phyloP scores from a whole-genome alignment of 92 coral and sea anemone species.

The Scolanthus callimorphus region DNA sequence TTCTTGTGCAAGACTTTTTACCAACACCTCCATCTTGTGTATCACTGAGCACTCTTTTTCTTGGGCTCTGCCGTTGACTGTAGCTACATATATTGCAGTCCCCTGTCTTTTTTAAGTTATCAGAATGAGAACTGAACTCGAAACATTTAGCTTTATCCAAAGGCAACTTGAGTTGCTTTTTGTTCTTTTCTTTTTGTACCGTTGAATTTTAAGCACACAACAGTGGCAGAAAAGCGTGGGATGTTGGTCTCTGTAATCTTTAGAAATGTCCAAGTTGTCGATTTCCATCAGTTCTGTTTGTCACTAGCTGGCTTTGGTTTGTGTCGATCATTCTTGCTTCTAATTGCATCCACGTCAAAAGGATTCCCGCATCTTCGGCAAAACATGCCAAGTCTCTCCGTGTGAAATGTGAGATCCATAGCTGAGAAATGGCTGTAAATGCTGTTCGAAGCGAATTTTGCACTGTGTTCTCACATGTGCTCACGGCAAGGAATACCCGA shows the following conservation, averaged over 20 bases:
- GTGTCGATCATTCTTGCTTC: conserved; percentile 14
- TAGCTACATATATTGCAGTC: background rate
- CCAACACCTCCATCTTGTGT: conserved; percentile 1
- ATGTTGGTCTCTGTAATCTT: conserved; percentile 1
- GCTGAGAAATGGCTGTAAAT: background rate
- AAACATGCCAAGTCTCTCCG: too few relatives aligned
- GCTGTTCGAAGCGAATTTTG: background rate
- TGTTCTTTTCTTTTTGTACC: conserved; percentile 14
- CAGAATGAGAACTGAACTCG: conserved; percentile 8
- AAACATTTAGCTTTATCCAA: conserved; percentile 12
- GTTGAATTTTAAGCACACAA: conserved; percentile 18
- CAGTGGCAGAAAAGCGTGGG: conserved; percentile 13
- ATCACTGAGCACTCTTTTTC: conserved; percentile 17
- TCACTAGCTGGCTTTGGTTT: conserved; percentile 17
- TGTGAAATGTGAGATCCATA: conserved; percentile 19
- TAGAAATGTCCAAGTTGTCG: conserved; percentile 10
- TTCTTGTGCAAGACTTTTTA: conserved; percentile 1
- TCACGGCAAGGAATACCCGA: conserved; percentile 5
- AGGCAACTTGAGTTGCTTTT: conserved; percentile 9
- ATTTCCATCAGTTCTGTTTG: conserved; percentile 8
- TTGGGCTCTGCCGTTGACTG: conserved; percentile 4
- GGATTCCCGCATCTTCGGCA: conserved; percentile 8
- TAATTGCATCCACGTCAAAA: conserved; percentile 24
- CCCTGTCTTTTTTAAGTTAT: conserved; percentile 8
- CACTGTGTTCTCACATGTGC: conserved; percentile 26